Evolutionary conservation across 1,140 invertebrate species (phyloP).

Genomic region (Hesperophylax magnus): DNA sequence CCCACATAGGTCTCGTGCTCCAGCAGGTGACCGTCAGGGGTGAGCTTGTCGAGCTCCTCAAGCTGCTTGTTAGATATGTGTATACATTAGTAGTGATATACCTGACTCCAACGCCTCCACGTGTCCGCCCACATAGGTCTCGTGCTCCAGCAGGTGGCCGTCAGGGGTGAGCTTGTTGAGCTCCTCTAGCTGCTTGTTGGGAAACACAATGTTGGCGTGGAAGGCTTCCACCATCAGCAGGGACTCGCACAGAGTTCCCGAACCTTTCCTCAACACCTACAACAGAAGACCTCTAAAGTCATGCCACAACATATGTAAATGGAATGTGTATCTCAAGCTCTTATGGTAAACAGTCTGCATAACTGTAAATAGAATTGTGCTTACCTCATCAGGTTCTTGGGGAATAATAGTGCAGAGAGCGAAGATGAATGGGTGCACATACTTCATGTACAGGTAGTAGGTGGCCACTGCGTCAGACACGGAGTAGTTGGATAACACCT

Average conservation of each 20-base stretch:
- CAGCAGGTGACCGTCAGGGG: too few relatives aligned
- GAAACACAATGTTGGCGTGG: constrained; percentile 96
- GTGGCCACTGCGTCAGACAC: constrained; percentile 99
- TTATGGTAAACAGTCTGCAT: too few relatives aligned
- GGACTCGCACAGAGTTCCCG: constrained; percentile 96
- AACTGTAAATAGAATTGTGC: neutral
- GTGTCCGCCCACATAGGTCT: constrained; percentile 99
- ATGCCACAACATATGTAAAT: too few relatives aligned
- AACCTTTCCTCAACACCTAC: constrained; percentile 95
- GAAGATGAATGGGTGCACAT: constrained; percentile 99
- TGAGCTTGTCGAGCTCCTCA: too few relatives aligned
- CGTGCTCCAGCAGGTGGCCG: constrained; percentile 94
- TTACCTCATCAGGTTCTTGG: constrained; percentile 96
- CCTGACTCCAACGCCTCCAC: too few relatives aligned
- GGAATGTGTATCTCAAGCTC: too few relatives aligned
- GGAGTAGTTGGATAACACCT: constrained; percentile 94
- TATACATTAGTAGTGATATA: too few relatives aligned
- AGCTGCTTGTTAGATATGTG: too few relatives aligned
- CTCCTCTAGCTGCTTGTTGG: constrained; percentile 94
- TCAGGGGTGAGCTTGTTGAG: constrained; percentile 92
- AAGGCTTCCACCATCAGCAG: constrained; percentile 98
- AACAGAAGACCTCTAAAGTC: constrained; percentile 10
- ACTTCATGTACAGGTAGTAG: constrained; percentile 99
- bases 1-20: too few relatives aligned
- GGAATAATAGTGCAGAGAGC: constrained; percentile 99